Conservation (phyloP, 2,888 invertebrate genomes). For the Tholera decimalis region DNA sequence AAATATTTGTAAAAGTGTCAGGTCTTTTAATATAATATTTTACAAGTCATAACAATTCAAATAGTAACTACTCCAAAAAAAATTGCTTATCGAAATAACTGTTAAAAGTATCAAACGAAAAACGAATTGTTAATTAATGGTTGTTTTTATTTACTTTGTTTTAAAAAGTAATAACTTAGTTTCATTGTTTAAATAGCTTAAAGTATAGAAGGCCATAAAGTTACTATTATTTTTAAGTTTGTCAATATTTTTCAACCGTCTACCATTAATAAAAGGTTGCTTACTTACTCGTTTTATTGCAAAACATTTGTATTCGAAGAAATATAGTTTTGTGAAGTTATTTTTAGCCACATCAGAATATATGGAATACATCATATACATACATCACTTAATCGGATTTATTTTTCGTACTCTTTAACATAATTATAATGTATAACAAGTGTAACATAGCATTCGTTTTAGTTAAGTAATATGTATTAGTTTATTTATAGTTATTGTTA, state of each 20-base stretch:
- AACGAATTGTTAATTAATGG: slow-evolving; percentile 7
- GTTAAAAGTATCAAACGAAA: slow-evolving; percentile 1
- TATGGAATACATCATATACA: no score
- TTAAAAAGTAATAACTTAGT: slow-evolving; percentile 1
- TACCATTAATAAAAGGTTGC: not conserved
- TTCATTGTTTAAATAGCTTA: slow-evolving; percentile 1
- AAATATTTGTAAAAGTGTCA: slow-evolving; percentile 12
- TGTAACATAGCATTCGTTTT: no score
- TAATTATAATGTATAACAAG: no score
- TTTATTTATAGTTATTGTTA: no score
- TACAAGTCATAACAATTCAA: slow-evolving; percentile 13
- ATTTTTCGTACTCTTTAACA: no score
- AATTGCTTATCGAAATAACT: slow-evolving; percentile 16
- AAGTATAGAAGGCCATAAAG: slow-evolving; percentile 14
- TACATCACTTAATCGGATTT: no score
- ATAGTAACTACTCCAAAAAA: slow-evolving; percentile 7
- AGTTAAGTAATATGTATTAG: no score
- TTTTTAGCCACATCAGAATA: not conserved
- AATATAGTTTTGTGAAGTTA: not conserved
- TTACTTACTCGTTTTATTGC: not conserved
- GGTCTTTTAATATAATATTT: slow-evolving; percentile 16
- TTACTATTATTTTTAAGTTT: not conserved
- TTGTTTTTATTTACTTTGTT: slow-evolving; percentile 1
- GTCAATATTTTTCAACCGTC: not conserved
- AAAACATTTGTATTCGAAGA: not conserved